Conservation (phyloP, 2,888 invertebrate genomes). For the Leucoptera coffeella region DNA sequence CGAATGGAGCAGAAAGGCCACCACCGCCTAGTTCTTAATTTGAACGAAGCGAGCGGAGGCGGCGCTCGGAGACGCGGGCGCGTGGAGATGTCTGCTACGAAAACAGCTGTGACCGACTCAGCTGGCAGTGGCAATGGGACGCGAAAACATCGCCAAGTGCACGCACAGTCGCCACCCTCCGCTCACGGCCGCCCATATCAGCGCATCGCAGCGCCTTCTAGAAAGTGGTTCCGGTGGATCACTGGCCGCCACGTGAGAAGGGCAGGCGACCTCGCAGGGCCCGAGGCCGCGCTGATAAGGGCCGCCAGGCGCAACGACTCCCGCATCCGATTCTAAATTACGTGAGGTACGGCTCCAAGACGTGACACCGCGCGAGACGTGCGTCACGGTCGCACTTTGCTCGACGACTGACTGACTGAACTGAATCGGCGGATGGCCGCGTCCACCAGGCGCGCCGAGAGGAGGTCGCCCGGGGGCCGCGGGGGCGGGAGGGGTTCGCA, state of each 20-base stretch:
- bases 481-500: conserved; percentile 18
- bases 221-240: too few relatives aligned
- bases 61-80: too few relatives aligned
- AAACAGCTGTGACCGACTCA: too few relatives aligned
- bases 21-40: too few relatives aligned
- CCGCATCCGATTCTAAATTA: conserved; percentile 9
- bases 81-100: too few relatives aligned
- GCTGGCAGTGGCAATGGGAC: too few relatives aligned
- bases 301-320: conserved; percentile 5
- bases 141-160: too few relatives aligned
- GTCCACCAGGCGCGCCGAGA: neutral
- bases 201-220: too few relatives aligned
- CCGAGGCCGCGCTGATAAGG: conserved; percentile 48
- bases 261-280: conserved; percentile 46
- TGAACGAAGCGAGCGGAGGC: too few relatives aligned
- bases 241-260: conserved; percentile 40
- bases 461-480: conserved; percentile 1
- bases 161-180: too few relatives aligned
- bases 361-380: conserved; percentile 13
- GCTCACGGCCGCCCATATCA: conserved; percentile 11
- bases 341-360: conserved; percentile 9
- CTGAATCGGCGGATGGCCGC: conserved; percentile 11
- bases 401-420: conserved; percentile 27
- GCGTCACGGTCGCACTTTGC: conserved; percentile 39
- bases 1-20: too few relatives aligned